Evolutionary conservation across 2,113 vertebrate genomes (phyloP), one percentile per base, ranked within the genome.

Genomic region (Antechinus flavipes): DNA sequence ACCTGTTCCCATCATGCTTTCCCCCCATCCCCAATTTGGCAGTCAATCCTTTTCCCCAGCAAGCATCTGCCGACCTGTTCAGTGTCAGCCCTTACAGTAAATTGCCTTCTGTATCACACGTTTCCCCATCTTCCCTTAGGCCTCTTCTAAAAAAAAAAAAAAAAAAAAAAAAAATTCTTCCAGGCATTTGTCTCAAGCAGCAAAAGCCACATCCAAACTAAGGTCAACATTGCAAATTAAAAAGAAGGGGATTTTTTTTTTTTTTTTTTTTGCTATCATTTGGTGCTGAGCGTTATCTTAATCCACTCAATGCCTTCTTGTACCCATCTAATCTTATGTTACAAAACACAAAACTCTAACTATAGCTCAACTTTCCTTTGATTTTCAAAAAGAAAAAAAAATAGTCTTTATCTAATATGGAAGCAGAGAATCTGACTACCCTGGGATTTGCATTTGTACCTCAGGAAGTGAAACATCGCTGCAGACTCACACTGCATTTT

Each of bases 331-430:
- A 96, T 94, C 54, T 96, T 91, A 97, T 95, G 98, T 98, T 56
- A 90, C 90, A 47, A 95, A 94, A 93, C 90, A 35, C 94, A 94
- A 96, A 95, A 95, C 94, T 91, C 89, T 91, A 93, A 95, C 56
- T 89, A 35, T 92, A 96, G 96, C 96, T 50, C 97, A 94, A 96
- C 91, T 97, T 97, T n/a, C 90, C 91, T 96, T 96, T 97, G 95
- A 97, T 97, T 98, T 93, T 96, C 91, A 97, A 93, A 0, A 2
- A 92, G 0, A 22, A 6, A 94, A 52, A 52, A 94, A 94, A 94
- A 93, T 16, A 95, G 68, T 54, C 56, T 97, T 98, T 97, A 96
- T 96, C 97, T 98, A 50, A 94, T 93, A 94, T 89, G 95, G 95
- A 94, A 93, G 90, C 56, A 19, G 9, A 96, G 93, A 93, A 95